These are phyloP conservation scores for Orbicella faveolata DNA, from an alignment of 64 coral and sea anemone genomes.

Conservation along the genomic window DNA sequence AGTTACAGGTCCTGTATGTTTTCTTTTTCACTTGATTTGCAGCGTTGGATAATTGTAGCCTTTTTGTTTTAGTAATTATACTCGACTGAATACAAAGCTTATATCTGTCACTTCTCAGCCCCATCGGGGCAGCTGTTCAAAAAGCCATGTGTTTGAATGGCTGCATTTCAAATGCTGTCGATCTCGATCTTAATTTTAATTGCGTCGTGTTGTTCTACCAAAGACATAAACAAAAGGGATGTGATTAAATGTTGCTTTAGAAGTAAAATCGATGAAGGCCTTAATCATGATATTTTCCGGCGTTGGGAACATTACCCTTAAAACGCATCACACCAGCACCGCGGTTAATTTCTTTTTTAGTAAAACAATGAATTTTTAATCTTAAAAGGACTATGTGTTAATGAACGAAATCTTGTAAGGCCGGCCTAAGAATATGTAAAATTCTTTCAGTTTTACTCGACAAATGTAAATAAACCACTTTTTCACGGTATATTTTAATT, in stretches of 20 bases:
- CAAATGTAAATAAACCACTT: no score
- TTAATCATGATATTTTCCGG: neutral
- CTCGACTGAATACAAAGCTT: neutral
- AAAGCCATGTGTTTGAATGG: neutral
- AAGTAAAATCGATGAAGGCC: neutral
- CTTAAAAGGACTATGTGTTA: neutral
- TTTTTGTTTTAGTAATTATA: no score
- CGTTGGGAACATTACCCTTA: neutral
- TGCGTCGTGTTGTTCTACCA: neutral
- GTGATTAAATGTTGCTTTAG: neutral
- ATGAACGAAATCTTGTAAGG: neutral
- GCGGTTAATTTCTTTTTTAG: neutral
- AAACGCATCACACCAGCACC: neutral
- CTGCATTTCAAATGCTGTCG: neutral
- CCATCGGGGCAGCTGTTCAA: neutral
- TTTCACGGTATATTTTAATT: no score
- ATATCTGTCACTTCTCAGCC: neutral
- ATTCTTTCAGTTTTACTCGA: no score
- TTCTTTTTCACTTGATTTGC: no score
- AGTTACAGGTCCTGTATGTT: no score
- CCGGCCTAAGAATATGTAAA: no score
- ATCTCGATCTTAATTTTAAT: neutral
- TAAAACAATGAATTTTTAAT: conserved; percentile 6
- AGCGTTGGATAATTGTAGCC: no score
- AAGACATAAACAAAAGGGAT: neutral